Evolutionary conservation across 2,888 invertebrate genomes (phyloP).

Genomic region (Luperina nickerlii): DNA sequence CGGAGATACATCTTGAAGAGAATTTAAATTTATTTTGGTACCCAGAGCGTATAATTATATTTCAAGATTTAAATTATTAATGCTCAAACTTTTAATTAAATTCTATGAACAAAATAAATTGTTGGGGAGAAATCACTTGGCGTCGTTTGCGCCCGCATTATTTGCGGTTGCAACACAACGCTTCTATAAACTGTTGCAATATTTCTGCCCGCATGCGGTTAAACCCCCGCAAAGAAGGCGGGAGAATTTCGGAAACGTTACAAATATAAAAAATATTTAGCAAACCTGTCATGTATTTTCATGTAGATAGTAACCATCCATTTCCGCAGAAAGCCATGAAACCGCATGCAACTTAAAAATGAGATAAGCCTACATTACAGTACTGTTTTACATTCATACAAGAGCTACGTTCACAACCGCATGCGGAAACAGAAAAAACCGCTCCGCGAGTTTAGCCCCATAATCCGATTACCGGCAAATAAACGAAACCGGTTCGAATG

Average conservation of each 20-base stretch:
- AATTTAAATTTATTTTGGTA: slow-evolving; percentile 35
- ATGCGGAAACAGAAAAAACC: slow-evolving; percentile 37
- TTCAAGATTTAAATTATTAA: slow-evolving; percentile 49
- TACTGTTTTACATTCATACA: slow-evolving; percentile 16
- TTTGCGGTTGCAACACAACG: slow-evolving; percentile 39
- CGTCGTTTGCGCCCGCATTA: slow-evolving; percentile 18
- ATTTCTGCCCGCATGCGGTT: slow-evolving; percentile 7
- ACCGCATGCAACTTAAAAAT: background rate
- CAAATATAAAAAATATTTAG: background rate
- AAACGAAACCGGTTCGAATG: slow-evolving; percentile 26
- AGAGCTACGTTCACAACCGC: background rate
- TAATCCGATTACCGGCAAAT: slow-evolving; percentile 50
- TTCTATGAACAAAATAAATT: slow-evolving; percentile 44
- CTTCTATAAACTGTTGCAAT: slow-evolving; percentile 13
- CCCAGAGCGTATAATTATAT: slow-evolving; percentile 23
- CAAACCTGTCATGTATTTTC: background rate
- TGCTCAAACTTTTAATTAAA: slow-evolving; percentile 51
- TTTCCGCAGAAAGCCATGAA: background rate
- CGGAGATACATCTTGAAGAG: slow-evolving; percentile 21
- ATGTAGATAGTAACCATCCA: background rate
- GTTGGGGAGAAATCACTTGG: slow-evolving; percentile 10
- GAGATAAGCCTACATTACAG: background rate
- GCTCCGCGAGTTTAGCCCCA: background rate
- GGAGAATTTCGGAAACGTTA: too few relatives aligned
- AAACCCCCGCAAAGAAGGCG: background rate